Base-by-base conservation (phyloP, 2,113 vertebrate genomes). In the Sylvia atricapilla region DNA sequence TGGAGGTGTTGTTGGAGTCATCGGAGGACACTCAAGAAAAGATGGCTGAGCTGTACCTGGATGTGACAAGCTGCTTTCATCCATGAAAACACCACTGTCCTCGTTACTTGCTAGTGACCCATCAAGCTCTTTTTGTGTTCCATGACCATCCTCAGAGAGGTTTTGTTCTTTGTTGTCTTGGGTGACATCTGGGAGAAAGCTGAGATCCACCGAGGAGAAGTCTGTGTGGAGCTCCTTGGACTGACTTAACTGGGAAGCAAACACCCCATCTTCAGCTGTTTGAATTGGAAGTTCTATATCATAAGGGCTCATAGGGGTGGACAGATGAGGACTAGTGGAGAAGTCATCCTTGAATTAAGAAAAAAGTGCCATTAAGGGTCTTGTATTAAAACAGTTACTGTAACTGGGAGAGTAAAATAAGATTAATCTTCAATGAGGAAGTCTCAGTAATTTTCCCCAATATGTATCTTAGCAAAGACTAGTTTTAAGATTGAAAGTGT, bases 161-260 rank as follows among this genome's bases (percentile, higher is more conserved):
- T 46, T 56, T 52, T 95, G 88, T 33, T 97, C 92, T 95, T 78
- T 97, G 64, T 94, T 96, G 16, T 98, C 98, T 63, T 97, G 96
- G 31, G 93, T 92, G 13, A 99, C 91, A 15, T 99, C 99, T 21
- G 98, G 98, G 44, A 99, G 97, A 93, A 99, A 99, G 96, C 99
- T 99, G 91, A 99, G 98, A 95, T 99, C 99, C 86, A 99, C 97
- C 1, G 98, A 95, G 43, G 98, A 97, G 64, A 98, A 97, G 56
- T 98, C 97, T 20, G 97, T 47, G 5, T 96, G 81, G 6, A 97
- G 91, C 19, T 98, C 98, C 90, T 97, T 96, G 35, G 87, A 56
- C 74, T 95, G 97, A 11, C 93, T 81, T 60, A 95, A 86, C 19
- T 96, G 98, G 30, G 97, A 91, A 47, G 63, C 24, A 2, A 96